Evolutionary conservation across 2,888 invertebrate species (phyloP).

Genomic region (Parnassius orleans): DNA sequence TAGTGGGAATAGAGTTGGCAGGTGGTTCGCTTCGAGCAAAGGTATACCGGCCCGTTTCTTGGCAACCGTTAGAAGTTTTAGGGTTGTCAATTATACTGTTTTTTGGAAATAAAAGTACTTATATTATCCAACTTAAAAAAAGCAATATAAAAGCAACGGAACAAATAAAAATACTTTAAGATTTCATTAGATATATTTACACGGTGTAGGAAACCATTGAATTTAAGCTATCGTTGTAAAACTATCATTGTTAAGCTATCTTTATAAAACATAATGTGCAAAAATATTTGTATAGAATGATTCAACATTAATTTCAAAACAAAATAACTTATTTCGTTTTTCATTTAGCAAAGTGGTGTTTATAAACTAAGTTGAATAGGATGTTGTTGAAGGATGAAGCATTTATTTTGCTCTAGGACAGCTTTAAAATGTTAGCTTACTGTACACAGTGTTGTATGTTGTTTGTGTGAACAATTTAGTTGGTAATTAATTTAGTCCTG

Average conservation of each 20-base stretch:
- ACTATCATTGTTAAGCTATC: too few species aligned
- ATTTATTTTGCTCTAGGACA: slow-evolving; percentile 65
- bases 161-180: too few species aligned
- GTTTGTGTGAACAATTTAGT: slow-evolving; percentile 51
- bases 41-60: neutral
- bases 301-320: too few species aligned
- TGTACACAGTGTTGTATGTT: slow-evolving; percentile 46
- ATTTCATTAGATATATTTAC: too few species aligned
- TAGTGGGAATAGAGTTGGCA: slow-evolving; percentile 6
- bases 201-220: too few species aligned
- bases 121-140: too few species aligned
- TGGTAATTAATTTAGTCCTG: slow-evolving; percentile 55
- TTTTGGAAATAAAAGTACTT: neutral
- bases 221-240: too few species aligned
- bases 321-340: too few species aligned
- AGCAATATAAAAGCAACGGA: too few species aligned
- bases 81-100: slow-evolving; percentile 5
- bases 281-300: too few species aligned
- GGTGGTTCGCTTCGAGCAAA: slow-evolving; percentile 4
- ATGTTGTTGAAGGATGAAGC: slow-evolving; percentile 39
- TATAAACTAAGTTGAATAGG: slow-evolving; percentile 27
- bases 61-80: slow-evolving; percentile 14
- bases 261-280: too few species aligned
- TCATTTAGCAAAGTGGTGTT: slow-evolving; percentile 11
- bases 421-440: slow-evolving; percentile 70